These are phyloP conservation scores for Baccha elongata DNA, from an alignment of 2,888 invertebrate species.

Conservation along the genomic window DNA sequence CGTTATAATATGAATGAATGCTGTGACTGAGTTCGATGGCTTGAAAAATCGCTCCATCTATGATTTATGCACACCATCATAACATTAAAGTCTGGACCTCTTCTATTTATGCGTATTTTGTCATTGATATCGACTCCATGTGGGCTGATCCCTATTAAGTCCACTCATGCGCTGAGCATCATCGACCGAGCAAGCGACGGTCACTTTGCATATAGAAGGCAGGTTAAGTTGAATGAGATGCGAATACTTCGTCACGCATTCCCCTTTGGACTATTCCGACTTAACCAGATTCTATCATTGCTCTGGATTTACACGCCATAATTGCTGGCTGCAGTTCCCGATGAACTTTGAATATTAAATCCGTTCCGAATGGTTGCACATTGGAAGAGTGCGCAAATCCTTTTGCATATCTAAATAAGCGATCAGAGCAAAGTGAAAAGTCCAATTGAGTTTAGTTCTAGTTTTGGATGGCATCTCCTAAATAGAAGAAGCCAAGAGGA, in stretches of 20 bases:
- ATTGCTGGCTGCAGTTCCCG: constrained; percentile 46
- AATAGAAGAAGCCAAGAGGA: background rate
- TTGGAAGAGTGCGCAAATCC: constrained; percentile 31
- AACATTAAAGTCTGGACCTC: constrained; percentile 50
- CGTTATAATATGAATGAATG: constrained; percentile 53
- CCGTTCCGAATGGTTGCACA: constrained; percentile 48
- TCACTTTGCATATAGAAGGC: constrained; percentile 54
- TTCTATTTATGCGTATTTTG: constrained; percentile 61
- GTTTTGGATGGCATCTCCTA: constrained; percentile 7
- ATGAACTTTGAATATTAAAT: constrained; percentile 67
- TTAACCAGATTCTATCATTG: constrained; percentile 35
- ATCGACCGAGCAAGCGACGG: constrained; percentile 20
- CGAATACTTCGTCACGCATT: constrained; percentile 59
- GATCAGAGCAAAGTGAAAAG: constrained; percentile 22
- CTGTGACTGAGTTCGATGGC: constrained; percentile 15
- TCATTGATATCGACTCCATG: constrained; percentile 60
- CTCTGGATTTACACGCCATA: constrained; percentile 62
- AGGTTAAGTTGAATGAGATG: constrained; percentile 29
- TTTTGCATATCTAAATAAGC: constrained; percentile 66
- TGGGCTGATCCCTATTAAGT: constrained; percentile 62
- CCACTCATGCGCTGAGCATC: constrained; percentile 50
- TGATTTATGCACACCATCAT: constrained; percentile 66
- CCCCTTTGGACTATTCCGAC: constrained; percentile 46
- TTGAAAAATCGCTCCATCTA: constrained; percentile 63
- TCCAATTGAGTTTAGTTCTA: background rate